phyloP scores from a whole-genome alignment of 2,113 vertebrate genomes.

The Takifugu flavidus region DNA sequence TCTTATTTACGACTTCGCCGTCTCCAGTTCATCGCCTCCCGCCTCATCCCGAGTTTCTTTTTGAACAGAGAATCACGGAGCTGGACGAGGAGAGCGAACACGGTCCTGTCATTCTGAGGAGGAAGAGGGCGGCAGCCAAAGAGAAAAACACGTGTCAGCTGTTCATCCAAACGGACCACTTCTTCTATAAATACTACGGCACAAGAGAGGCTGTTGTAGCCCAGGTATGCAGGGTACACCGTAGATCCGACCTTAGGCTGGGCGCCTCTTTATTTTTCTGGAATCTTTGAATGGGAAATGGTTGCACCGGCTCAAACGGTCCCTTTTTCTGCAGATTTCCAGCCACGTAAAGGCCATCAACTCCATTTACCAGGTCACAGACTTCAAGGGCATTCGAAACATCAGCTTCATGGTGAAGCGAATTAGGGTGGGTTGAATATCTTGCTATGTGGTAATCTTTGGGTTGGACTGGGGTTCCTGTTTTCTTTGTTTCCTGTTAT shows the following conservation, averaged over 20 bases:
- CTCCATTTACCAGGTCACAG: conserved; percentile 92
- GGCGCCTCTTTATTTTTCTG: not conserved
- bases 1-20: not conserved
- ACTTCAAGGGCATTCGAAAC: conserved; percentile 93
- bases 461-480: not conserved
- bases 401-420: conserved; percentile 99
- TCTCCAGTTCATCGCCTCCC: not conserved
- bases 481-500: not conserved
- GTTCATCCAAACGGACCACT: conserved; percentile 96
- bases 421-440: conserved; percentile 82
- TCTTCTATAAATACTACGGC: conserved; percentile 85
- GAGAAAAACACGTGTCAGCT: conserved; percentile 95
- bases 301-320: not conserved
- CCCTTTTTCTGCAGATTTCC: conserved; percentile 82
- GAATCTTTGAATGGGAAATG: not conserved
- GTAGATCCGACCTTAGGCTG: not conserved
- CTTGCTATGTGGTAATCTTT: not conserved
- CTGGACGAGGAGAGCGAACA: conserved; percentile 31
- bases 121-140: conserved; percentile 82
- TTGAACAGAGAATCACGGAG: conserved; percentile 37
- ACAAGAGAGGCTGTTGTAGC: conserved; percentile 92
- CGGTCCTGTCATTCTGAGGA: conserved; percentile 83
- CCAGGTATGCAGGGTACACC: conserved; percentile 73
- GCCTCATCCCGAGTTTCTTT: not conserved
- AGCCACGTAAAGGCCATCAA: conserved; percentile 96